These are phyloP conservation scores for Apodemia hepburni DNA, from an alignment of 2,888 invertebrate species.

Conservation along the genomic window DNA sequence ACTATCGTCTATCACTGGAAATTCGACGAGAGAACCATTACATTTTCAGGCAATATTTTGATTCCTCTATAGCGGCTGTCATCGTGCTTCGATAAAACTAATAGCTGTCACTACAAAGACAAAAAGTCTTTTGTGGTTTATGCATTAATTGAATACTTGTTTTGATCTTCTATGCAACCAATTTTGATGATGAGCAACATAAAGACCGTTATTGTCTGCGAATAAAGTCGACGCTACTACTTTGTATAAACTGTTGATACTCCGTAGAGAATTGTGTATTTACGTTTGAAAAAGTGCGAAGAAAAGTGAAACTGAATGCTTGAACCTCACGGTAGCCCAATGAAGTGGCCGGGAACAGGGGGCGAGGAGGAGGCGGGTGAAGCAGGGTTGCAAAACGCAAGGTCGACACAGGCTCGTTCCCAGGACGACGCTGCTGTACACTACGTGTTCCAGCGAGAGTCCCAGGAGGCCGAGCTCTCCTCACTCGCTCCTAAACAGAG, in stretches of 20 bases:
- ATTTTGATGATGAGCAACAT: slow-evolving; percentile 54
- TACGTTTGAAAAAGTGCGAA: slow-evolving; percentile 55
- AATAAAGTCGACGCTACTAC: slow-evolving; percentile 43
- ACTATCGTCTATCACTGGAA: slow-evolving; percentile 77
- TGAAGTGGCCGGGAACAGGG: slow-evolving; percentile 89
- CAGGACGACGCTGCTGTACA: slow-evolving; percentile 95
- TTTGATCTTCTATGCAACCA: not conserved
- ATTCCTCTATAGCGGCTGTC: slow-evolving; percentile 70
- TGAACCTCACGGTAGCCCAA: slow-evolving; percentile 82
- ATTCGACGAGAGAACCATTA: slow-evolving; percentile 77
- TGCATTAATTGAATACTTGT: slow-evolving; percentile 49
- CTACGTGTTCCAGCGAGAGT: slow-evolving; percentile 92
- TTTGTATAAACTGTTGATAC: slow-evolving; percentile 43
- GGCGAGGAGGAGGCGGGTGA: slow-evolving; percentile 83
- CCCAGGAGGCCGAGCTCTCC: slow-evolving; percentile 90
- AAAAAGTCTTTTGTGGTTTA: slow-evolving; percentile 53
- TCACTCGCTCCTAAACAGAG: slow-evolving; percentile 87
- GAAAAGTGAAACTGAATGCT: slow-evolving; percentile 76
- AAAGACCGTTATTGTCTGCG: slow-evolving; percentile 43
- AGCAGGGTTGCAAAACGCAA: slow-evolving; percentile 79
- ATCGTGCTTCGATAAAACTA: slow-evolving; percentile 63
- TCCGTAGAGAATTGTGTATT: slow-evolving; percentile 53
- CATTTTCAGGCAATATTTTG: slow-evolving; percentile 77
- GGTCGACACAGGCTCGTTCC: slow-evolving; percentile 84
- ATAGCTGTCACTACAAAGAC: slow-evolving; percentile 65